Conservation (phyloP, 2,797 vertebrate genomes). For the Macropus fuliginosus region DNA sequence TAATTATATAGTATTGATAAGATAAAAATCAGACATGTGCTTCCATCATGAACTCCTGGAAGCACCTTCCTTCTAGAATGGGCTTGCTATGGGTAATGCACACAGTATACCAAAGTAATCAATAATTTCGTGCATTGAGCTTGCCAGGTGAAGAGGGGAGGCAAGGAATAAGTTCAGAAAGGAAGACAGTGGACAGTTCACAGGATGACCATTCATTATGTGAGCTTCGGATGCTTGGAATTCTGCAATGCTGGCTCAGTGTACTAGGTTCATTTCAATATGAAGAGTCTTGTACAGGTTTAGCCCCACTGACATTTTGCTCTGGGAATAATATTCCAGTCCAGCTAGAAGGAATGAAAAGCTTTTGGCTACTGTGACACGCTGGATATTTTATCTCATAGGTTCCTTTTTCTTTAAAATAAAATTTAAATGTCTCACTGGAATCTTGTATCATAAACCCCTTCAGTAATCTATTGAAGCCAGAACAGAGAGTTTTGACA, state of each 20-base stretch:
- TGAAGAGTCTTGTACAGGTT: constrained; percentile 46
- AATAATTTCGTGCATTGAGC: neutral
- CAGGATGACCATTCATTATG: neutral
- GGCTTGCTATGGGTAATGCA: neutral
- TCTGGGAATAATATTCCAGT: constrained; percentile 69
- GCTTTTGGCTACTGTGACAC: constrained; percentile 59
- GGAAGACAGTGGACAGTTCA: neutral
- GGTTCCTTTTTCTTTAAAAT: constrained; percentile 27
- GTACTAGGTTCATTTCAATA: neutral
- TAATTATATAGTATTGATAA: neutral
- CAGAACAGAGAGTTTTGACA: neutral
- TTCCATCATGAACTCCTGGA: neutral
- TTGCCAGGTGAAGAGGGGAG: neutral
- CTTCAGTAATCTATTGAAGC: neutral
- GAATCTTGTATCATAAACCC: neutral
- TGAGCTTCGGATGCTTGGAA: neutral
- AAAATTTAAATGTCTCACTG: constrained; percentile 61
- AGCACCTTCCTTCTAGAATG: neutral
- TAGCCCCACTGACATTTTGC: constrained; percentile 69
- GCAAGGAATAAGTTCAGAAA: neutral
- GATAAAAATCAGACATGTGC: neutral
- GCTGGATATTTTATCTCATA: constrained; percentile 62
- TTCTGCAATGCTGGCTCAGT: neutral
- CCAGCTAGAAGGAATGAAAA: constrained; percentile 63
- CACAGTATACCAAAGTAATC: neutral